These are phyloP conservation scores for Hippopotamus amphibius DNA, from an alignment of 2,113 vertebrate genomes.

Conservation along the genomic window DNA sequence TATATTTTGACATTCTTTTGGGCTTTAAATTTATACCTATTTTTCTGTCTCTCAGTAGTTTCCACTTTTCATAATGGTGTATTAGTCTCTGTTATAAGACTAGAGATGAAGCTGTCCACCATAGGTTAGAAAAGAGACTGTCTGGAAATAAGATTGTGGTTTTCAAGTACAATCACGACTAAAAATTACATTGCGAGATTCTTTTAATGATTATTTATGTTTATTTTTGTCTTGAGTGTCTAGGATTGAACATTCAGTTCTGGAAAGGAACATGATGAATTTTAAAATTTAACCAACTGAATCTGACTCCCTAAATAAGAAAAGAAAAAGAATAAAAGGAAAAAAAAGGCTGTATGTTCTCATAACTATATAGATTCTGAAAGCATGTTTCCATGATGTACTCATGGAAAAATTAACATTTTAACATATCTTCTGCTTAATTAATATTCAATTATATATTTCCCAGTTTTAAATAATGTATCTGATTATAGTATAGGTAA, in stretches of 20 bases:
- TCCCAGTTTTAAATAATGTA: neutral
- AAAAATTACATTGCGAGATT: neutral
- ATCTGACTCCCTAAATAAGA: neutral
- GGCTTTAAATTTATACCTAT: neutral
- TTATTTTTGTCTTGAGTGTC: neutral
- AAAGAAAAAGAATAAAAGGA: neutral
- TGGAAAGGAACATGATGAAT: neutral
- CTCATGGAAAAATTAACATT: neutral
- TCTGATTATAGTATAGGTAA: neutral
- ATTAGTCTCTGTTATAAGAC: neutral
- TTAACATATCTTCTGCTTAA: neutral
- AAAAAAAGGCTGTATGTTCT: neutral
- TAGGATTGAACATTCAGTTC: neutral
- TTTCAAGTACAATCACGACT: neutral
- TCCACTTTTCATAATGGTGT: neutral
- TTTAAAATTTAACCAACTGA: neutral
- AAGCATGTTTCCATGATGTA: neutral
- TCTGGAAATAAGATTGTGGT: neutral
- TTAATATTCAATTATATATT: neutral
- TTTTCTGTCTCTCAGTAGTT: slow-evolving; percentile 1
- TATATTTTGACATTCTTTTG: neutral
- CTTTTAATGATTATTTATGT: slow-evolving; percentile 28
- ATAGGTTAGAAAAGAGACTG: neutral
- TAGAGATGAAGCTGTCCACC: neutral
- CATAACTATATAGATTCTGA: neutral